These are phyloP conservation scores for Hiodon tergisus DNA, from an alignment of 2,113 vertebrate species.

Conservation along the genomic window DNA sequence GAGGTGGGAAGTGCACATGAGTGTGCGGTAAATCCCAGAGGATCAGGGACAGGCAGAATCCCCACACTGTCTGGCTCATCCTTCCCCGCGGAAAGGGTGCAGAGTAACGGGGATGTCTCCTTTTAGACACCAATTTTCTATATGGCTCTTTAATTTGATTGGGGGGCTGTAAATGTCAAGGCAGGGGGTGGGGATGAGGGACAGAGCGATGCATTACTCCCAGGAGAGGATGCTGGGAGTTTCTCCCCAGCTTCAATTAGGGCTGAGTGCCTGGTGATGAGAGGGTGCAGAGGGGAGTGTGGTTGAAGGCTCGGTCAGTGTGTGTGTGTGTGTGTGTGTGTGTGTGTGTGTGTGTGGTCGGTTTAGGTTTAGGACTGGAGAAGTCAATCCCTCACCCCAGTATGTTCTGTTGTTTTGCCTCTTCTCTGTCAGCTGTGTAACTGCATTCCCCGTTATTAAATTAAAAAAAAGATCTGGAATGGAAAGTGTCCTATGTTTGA, in stretches of 20 bases:
- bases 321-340: background rate
- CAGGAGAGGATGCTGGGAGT: constrained; percentile 3
- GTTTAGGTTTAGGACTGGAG: background rate
- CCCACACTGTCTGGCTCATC: too few relatives aligned
- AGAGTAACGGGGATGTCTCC: background rate
- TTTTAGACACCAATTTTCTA: background rate
- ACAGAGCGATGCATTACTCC: constrained; percentile 12
- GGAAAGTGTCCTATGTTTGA: too few relatives aligned
- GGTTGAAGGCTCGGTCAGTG: background rate
- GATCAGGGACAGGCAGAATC: background rate
- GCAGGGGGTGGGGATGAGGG: background rate
- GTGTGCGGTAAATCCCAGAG: background rate
- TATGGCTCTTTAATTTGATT: constrained; percentile 9
- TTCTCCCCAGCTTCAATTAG: background rate
- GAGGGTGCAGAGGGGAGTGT: background rate
- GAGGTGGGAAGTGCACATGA: background rate
- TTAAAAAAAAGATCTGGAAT: background rate
- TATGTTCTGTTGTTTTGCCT: background rate
- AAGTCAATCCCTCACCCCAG: too few relatives aligned
- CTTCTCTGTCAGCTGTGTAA: background rate
- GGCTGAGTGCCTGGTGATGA: background rate
- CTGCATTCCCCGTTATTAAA: background rate
- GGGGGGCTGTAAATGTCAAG: constrained; percentile 1
- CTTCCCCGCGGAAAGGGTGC: background rate
- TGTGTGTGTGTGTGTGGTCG: background rate